Base-by-base conservation (phyloP, 2,888 invertebrate species). In the Hydrotaea cyrtoneurina region DNA sequence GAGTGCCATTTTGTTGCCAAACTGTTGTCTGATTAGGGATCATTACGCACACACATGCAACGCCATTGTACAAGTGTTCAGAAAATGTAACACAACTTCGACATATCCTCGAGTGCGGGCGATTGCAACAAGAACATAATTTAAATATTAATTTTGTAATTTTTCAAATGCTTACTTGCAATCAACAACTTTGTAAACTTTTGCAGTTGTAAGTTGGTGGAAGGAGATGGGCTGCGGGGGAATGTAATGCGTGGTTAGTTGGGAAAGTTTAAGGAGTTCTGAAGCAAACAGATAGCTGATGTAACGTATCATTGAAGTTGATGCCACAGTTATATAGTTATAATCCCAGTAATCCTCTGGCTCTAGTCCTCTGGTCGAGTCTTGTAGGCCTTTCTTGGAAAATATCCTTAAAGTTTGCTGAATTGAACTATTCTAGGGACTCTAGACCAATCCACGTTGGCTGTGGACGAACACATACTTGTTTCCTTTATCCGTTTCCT, bases 121-220 rank as follows among this genome's bases (percentile, higher is more conserved):
- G 50, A n/a, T 50, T 50, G n/a, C n/a, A 21, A 55, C 10, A 55
- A 21, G 10, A 55, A 55, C 55, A 55, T 55, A 55, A 55, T 55
- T 55, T 55, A 55, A 55, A 55, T 55, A 55, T 55, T 55, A 19
- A 55, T 55, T 55, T 55, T 55, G 55, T 8, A 55, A 55, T 55
- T 21, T 55, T 21, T 55, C 21, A 55, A 55, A 55, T 55, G 19
- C 17, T 17, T 17, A 19, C 19, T 53, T 53, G 53, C 53, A 11
- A 53, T 53, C 53, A 53, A 53, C 55, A 55, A 55, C n/a, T 55
- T 11, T 11, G 55, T 55, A 11, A 19, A 55, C 10, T 7, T 55
- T 55, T 55, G 1, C 10, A 2, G 55, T 10, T 17, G 10, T n/a
- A 55, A 55, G 21, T 4, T 19, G 1, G n/a, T 4, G 43, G 15